Base-by-base conservation (phyloP, 1,140 invertebrate genomes). In the Notospermus geniculatus region DNA sequence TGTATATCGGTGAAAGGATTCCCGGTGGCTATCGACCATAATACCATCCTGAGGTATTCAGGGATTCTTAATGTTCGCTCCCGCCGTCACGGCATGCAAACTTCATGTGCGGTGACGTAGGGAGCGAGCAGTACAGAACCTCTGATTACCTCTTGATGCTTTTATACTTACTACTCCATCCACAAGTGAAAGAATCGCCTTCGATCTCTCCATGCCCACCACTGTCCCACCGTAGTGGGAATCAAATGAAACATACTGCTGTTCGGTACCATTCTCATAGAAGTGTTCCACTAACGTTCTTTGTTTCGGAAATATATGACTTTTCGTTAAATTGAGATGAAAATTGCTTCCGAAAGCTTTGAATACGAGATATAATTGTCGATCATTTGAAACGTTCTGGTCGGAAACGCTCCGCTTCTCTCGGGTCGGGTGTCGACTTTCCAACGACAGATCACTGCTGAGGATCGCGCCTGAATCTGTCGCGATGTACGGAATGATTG, bases 191-290 rank as follows among this genome's bases (percentile, higher is more conserved):
- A 28, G 58, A 45, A 13, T 23, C 32, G 19, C 55, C 58, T 5
- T 43, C 32, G 17, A 27, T 19, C 43, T 58, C 55, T n/a, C 53
- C 54, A 28, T 57, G 11, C 11, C 36, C 15, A 36, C 28, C 4
- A 63, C 30, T 28, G 58, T 30, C 15, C 61, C 61, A n/a, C 17
- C 23, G 41, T 63, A 63, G 46, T 58, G 55, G 32, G 55, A 59
- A 32, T 58, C 23, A n/a, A n/a, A 50, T 13, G 27, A 28, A 2
- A 29, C 25, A 13, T 39, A n/a, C 17, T 27, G 36, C n/a, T 27
- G 61, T 2, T 23, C 55, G 7, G 22, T 23, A 27, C 55, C 55
- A 9, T 13, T 27, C 17, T 29, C 32, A 23, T 41, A n/a, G 55
- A 55, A 62, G 19, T 57, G 27, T 36, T 63, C 55, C 17, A 63